Evolutionary conservation across 2,113 vertebrate species (phyloP).

Genomic region (Nycticryphes semicollaris): DNA sequence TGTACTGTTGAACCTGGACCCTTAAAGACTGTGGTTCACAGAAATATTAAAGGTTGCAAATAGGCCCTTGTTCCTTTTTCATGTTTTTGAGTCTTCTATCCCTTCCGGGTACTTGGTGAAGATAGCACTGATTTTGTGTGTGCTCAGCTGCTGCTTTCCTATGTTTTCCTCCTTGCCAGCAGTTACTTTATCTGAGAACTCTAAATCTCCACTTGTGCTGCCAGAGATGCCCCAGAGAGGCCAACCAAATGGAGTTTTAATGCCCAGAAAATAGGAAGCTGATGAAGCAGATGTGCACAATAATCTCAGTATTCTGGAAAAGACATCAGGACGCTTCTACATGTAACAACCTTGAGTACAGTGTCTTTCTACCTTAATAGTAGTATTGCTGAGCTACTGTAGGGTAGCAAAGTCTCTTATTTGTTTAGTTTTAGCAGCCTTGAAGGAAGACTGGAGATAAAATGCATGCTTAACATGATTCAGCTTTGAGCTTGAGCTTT

Average conservation of each 20-base stretch:
- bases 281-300: neutral
- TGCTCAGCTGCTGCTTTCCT: neutral
- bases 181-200: neutral
- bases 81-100: neutral
- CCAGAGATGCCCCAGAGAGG: neutral
- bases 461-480: neutral
- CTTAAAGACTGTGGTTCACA: neutral
- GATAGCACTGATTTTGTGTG: neutral
- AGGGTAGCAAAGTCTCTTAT: neutral
- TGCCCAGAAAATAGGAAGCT: neutral
- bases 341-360: neutral
- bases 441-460: neutral
- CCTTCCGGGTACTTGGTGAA: neutral
- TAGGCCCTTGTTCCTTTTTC: neutral
- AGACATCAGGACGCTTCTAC: neutral
- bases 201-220: neutral
- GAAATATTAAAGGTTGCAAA: neutral
- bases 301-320: neutral
- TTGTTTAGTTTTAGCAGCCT: neutral
- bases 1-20: neutral
- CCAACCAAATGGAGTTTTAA: neutral
- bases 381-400: neutral
- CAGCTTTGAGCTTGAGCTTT: neutral
- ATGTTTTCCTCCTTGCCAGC: neutral
- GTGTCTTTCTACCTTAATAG: neutral